Evolutionary conservation across 2,113 vertebrate species (phyloP).

Genomic region (Meles meles): DNA sequence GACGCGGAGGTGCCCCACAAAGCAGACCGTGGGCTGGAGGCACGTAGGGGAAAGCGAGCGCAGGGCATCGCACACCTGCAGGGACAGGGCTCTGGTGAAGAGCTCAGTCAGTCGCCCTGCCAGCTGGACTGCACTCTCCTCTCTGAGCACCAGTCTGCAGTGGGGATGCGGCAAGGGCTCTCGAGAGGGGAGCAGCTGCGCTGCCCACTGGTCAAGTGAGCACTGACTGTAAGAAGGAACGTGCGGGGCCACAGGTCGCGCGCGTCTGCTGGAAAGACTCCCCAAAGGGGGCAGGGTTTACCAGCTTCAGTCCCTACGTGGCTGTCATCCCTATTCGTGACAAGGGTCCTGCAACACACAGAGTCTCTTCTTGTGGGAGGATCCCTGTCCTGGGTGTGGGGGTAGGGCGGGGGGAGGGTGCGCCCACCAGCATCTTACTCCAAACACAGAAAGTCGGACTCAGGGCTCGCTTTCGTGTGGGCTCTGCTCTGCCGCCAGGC

Average conservation of each 20-base stretch:
- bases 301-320: accelerated
- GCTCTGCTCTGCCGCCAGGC: background rate
- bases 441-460: background rate
- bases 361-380: accelerated
- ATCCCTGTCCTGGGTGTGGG: too few species aligned
- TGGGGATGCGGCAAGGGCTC: background rate
- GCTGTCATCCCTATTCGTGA: accelerated
- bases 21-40: accelerated
- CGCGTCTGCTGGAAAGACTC: background rate
- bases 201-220: background rate
- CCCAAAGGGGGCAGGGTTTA: accelerated
- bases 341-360: background rate
- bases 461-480: accelerated
- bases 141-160: background rate
- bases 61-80: background rate
- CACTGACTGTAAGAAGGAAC: accelerated
- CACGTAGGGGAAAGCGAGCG: background rate
- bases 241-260: accelerated
- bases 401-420: too few species aligned
- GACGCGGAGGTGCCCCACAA: background rate
- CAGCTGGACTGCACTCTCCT: background rate
- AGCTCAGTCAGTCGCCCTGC: accelerated
- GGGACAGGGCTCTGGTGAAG: accelerated
- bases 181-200: background rate
- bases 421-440: too few species aligned